Percentiles rank a stretch among this genome's conserved stretches.
These are phyloP conservation scores for Orcinus orca DNA, from an alignment of 2,113 vertebrate genomes.

Conservation along the genomic window DNA sequence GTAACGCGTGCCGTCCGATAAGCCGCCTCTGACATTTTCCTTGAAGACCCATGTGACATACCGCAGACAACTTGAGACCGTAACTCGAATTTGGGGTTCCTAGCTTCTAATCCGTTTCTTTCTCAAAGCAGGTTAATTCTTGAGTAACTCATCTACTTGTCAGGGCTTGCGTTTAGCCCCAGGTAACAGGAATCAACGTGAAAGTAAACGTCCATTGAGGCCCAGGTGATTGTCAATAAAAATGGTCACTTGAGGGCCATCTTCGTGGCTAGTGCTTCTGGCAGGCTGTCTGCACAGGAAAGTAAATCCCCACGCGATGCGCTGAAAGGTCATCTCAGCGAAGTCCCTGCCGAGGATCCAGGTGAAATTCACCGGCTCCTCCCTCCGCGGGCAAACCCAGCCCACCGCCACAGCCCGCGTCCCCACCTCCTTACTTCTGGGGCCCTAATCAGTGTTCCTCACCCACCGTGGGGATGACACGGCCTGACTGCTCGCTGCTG, in stretches of 20 bases:
- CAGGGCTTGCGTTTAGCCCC: not conserved
- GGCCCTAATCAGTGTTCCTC: not conserved
- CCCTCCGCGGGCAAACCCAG: not conserved
- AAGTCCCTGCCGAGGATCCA: not conserved
- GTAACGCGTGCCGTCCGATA: accelerated
- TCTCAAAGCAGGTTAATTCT: not conserved
- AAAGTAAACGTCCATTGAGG: not conserved
- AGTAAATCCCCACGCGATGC: accelerated
- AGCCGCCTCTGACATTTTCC: not conserved
- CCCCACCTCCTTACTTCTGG: not conserved
- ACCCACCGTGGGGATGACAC: accelerated
- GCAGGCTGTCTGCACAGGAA: not conserved
- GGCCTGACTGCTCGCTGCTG: accelerated
- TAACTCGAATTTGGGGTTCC: not conserved
- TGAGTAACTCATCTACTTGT: not conserved
- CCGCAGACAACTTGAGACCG: not conserved
- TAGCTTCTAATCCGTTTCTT: not conserved
- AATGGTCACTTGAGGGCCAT: not conserved
- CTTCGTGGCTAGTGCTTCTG: not conserved
- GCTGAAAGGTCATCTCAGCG: not conserved
- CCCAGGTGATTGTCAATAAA: not conserved
- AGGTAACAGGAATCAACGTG: not conserved
- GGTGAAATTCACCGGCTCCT: not conserved
- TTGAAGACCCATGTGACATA: not conserved
- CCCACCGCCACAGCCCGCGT: accelerated